Base-by-base conservation (phyloP, 2,888 invertebrate genomes). In the Himalopsyche tibetana region DNA sequence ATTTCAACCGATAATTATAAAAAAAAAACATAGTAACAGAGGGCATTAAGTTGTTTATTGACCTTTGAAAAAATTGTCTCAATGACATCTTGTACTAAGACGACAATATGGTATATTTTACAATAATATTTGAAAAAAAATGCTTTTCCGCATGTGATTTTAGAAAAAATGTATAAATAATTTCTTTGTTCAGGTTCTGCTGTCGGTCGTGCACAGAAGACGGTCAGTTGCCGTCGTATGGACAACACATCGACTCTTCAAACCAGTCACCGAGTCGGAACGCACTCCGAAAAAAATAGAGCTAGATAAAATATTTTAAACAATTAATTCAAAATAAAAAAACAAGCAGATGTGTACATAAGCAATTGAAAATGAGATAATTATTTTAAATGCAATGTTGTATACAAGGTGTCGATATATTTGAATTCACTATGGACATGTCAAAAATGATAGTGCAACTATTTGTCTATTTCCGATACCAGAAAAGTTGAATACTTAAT, bases 181-280 rank as follows among this genome's bases (percentile, higher is more conserved):
- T 2, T 45, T 79, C 79, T 81, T 19, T 56, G 81, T 85, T 55
- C 19, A 94, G 94, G 88, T 98, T 98, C 95, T 99, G 99, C 92
- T 99, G 99, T 92, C 95, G 96, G 91, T 98, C 98, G 2, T 99
- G 99, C 91, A 97, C 97, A 87, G 94, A 96, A 91, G 97, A 97
- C 0, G 98, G 98, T 0, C 96, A 96, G 90, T 92, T 97, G 87
- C 93, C 94, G 28, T 90, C 91, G 5, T 90, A 91, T 88, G 93
- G 93, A 74, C 91, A 93, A 5, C 93, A 93, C 89, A 90, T 93
- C 45, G 90, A 15, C 15, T 11, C 36, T 5, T 19, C 19, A 4
- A 28, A 15, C 9, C n/a, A 74, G 6, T 11, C 74, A 0, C 15
- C 19, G 74, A 83, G 45, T n/a, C 17, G 69, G 69, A 83, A 83